phyloP scores from a whole-genome alignment of 1,140 invertebrate species.

The Diachasmimorpha longicaudata region DNA sequence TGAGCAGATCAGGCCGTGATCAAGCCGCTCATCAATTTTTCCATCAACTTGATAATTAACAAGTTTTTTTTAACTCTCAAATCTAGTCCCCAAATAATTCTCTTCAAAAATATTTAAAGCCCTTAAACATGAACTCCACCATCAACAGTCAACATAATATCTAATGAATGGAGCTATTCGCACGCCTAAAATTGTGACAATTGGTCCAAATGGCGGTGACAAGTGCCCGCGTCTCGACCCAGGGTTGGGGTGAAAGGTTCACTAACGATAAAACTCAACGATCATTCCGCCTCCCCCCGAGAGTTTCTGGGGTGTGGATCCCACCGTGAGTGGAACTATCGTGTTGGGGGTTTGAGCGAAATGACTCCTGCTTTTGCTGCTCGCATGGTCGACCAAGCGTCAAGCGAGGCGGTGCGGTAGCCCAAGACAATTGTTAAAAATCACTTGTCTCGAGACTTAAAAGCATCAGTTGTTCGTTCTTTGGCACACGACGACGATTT shows the following conservation, averaged over 20 bases:
- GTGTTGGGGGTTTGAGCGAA: constrained; percentile 33
- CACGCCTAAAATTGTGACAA: constrained; percentile 16
- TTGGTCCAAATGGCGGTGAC: constrained; percentile 25
- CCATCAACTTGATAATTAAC: no score
- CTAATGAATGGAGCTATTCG: constrained; percentile 3
- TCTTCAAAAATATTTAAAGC: no score
- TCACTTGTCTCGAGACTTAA: constrained; percentile 57
- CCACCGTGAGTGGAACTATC: constrained; percentile 6
- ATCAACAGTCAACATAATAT: not conserved
- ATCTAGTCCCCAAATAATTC: no score
- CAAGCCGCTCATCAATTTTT: no score
- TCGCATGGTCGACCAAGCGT: constrained; percentile 58
- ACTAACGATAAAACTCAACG: constrained; percentile 35
- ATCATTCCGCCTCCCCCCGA: constrained; percentile 20
- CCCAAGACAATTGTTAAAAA: constrained; percentile 60
- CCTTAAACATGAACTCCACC: no score
- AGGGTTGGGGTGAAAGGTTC: constrained; percentile 14
- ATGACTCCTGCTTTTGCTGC: constrained; percentile 40
- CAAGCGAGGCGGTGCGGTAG: constrained; percentile 38
- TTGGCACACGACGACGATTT: not conserved
- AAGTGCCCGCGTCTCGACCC: constrained; percentile 21
- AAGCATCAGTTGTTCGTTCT: constrained; percentile 33
- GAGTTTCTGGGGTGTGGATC: constrained; percentile 26
- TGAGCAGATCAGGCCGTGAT: no score
- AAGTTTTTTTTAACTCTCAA: no score